Evolutionary conservation across 2,888 invertebrate genomes (phyloP), one percentile per base, ranked within the genome.

Genomic region (Lordiphosa andalusiaca): DNA sequence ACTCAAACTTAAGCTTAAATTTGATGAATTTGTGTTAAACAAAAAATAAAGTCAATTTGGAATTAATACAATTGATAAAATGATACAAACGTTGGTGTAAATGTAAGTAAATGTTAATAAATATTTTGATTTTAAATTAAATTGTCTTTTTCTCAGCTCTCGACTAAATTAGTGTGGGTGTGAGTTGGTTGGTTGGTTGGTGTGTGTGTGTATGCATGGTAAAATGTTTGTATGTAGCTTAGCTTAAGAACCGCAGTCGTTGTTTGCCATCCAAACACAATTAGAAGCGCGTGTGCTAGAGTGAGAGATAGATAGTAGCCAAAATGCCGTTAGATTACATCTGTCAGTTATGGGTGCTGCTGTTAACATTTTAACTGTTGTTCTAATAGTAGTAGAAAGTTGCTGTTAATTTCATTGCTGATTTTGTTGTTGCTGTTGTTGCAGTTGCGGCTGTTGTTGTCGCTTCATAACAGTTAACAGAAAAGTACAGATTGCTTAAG

Each of bases 171-270:
- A 63, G 53, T 61, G 57, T 64, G 46, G 44, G 52, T 44, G 44
- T 41, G 33, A 39, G 46, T 21, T n/a, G 12, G 35, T 7, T 6
- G 9, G 25, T 37, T 3, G 2, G 36, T 7, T 3, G 3, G 37
- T n/a, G 10, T n/a, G 10, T 40, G 16, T 16, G 37, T n/a, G 62
- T 72, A 65, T 64, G 69, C 72, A 71, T 58, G 39, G 21, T 50
- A 39, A 37, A 16, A 38, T 40, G 38, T 12, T 44, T 41, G 7
- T 30, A 13, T 36, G 58, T 58, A 65, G 71, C 71, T 80, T 80
- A 77, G 66, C 50, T 71, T 80, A 71, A 64, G 70, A 73, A 71
- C 72, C 72, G 76, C 76, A 82, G 78, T 74, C 69, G 69, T 78
- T 53, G 58, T 71, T 35, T 23, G 25, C 21, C 16, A 41, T 47